Evolutionary conservation across 2,888 invertebrate genomes (phyloP).

Genomic region (Orgyia antiqua): DNA sequence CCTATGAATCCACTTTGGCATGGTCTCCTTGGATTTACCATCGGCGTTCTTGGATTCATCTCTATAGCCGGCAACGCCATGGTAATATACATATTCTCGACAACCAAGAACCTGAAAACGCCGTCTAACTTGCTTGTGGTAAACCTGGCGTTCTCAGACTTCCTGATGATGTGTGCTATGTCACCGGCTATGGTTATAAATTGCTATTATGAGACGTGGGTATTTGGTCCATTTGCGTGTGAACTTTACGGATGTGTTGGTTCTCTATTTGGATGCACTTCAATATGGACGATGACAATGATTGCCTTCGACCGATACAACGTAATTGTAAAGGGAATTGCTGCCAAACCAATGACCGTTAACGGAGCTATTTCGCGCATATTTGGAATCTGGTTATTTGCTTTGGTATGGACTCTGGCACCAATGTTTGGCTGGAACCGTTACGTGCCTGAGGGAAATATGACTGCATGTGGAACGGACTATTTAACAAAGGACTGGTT

Average conservation of each 20-base stretch:
- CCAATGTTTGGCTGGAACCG: conserved; percentile 94
- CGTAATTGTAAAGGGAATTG: conserved; percentile 94
- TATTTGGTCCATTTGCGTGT: conserved; percentile 87
- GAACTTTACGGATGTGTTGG: conserved; percentile 92
- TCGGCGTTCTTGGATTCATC: conserved; percentile 84
- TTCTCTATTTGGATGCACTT: conserved; percentile 92
- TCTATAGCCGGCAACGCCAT: conserved; percentile 84
- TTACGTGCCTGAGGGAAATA: conserved; percentile 95
- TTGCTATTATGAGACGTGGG: conserved; percentile 88
- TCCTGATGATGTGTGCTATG: conserved; percentile 92
- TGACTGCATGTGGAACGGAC: conserved; percentile 95
- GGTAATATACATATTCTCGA: conserved; percentile 86
- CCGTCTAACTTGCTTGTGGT: conserved; percentile 94
- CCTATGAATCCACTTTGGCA: conserved; percentile 95
- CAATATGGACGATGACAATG: conserved; percentile 96
- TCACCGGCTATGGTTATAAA: conserved; percentile 90
- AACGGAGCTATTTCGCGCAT: conserved; percentile 88
- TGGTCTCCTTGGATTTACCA: conserved; percentile 86
- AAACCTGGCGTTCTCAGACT: conserved; percentile 94
- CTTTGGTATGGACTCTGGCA: conserved; percentile 87
- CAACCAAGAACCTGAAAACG: conserved; percentile 86
- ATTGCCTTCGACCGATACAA: conserved; percentile 96
- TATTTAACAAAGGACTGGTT: conserved; percentile 87
- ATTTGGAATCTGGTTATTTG: conserved; percentile 87
- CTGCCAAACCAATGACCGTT: conserved; percentile 90